These are phyloP conservation scores for Vanessa tameamea DNA, from an alignment of 1,140 invertebrate genomes.

Conservation along the genomic window DNA sequence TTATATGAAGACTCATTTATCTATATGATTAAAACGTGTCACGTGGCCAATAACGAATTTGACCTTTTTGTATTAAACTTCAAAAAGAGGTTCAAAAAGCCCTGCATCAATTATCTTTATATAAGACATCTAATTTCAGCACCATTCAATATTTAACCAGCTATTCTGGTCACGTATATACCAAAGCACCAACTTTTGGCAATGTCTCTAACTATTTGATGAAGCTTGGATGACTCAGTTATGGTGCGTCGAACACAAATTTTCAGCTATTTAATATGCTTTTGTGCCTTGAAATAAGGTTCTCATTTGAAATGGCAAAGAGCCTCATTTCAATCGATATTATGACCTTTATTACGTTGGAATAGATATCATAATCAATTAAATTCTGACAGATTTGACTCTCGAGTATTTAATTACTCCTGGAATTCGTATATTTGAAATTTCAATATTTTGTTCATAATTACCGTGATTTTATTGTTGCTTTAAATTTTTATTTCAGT, in stretches of 20 bases:
- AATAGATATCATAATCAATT: background rate
- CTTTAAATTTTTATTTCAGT: too few relatives aligned
- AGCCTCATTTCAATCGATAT: background rate
- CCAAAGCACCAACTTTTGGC: constrained; percentile 27
- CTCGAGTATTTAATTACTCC: background rate
- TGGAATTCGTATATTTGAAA: background rate
- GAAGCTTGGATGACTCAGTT: constrained; percentile 21
- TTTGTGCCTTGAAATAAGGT: background rate
- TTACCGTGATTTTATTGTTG: too few relatives aligned
- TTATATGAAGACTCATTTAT: too few relatives aligned
- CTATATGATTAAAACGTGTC: too few relatives aligned
- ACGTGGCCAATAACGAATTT: too few relatives aligned
- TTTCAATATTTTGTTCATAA: background rate
- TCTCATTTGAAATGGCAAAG: background rate
- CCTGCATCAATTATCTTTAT: background rate
- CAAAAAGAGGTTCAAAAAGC: background rate
- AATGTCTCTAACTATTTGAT: constrained; percentile 25
- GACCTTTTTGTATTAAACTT: background rate
- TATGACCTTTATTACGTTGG: background rate
- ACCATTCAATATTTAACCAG: background rate
- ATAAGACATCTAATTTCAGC: background rate
- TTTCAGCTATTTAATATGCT: background rate
- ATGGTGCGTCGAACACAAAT: constrained; percentile 7
- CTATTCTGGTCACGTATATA: constrained; percentile 4
- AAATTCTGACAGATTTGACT: background rate